Percentiles rank a stretch among this genome's conserved stretches.
Evolutionary conservation across 2,888 invertebrate genomes (phyloP).

Genomic region (Rhogogaster chlorosoma): DNA sequence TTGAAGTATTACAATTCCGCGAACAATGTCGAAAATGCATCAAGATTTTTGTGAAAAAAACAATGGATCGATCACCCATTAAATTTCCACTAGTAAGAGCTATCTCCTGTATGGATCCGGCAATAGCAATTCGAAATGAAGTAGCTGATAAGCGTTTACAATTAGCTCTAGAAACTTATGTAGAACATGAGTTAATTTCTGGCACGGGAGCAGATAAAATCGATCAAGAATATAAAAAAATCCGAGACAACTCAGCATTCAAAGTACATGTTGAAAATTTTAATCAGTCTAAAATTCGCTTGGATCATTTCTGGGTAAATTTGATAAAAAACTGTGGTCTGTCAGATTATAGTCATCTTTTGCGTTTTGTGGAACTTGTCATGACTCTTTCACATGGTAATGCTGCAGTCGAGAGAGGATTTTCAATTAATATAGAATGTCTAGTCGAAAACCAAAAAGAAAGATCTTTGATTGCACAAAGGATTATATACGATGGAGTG

Average conservation of each 20-base stretch:
- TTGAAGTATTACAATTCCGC: slow-evolving; percentile 39
- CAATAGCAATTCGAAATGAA: slow-evolving; percentile 45
- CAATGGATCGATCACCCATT: slow-evolving; percentile 42
- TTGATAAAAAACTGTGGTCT: slow-evolving; percentile 34
- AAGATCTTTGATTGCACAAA: slow-evolving; percentile 47
- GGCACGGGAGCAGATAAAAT: slow-evolving; percentile 51
- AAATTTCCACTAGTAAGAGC: slow-evolving; percentile 40
- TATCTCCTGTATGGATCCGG: slow-evolving; percentile 45
- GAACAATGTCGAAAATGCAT: slow-evolving; percentile 39
- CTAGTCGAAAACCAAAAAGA: slow-evolving; percentile 50
- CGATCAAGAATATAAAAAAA: slow-evolving; percentile 43
- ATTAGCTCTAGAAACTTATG: slow-evolving; percentile 16
- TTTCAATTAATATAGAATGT: slow-evolving; percentile 52
- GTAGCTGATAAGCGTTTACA: slow-evolving; percentile 39
- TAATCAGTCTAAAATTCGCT: not conserved
- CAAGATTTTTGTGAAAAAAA: slow-evolving; percentile 33
- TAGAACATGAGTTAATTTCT: slow-evolving; percentile 34
- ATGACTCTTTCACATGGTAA: slow-evolving; percentile 52
- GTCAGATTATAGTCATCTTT: slow-evolving; percentile 35
- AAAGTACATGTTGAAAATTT: slow-evolving; percentile 28
- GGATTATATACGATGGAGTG: slow-evolving; percentile 42
- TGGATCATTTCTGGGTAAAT: slow-evolving; percentile 50
- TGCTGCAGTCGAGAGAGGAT: slow-evolving; percentile 50
- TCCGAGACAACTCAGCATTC: slow-evolving; percentile 28
- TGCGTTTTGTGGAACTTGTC: slow-evolving; percentile 29